Percentiles rank a stretch among this genome's conserved stretches.
These are phyloP conservation scores for Chloroclysta siterata DNA, from an alignment of 2,888 invertebrate species.

Conservation along the genomic window DNA sequence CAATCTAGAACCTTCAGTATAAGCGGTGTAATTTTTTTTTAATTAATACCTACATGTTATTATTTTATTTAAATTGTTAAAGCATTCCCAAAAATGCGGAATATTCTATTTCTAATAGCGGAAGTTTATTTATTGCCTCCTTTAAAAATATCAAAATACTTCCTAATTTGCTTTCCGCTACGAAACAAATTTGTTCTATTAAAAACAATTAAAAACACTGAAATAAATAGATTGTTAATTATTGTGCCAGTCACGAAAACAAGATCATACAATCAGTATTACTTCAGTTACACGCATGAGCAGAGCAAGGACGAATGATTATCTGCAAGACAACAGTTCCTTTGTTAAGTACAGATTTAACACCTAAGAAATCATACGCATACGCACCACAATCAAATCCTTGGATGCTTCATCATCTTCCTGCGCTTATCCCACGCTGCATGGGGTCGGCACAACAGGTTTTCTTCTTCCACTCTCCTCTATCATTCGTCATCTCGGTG, in stretches of 20 bases:
- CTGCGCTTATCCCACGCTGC: too few species aligned
- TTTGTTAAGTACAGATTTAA: constrained; percentile 29
- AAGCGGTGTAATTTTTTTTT: too few species aligned
- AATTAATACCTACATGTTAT: too few species aligned
- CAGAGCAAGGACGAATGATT: constrained; percentile 26
- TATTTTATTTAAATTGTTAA: too few species aligned
- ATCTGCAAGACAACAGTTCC: constrained; percentile 19
- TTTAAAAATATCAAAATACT: background rate
- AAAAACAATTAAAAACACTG: constrained; percentile 12
- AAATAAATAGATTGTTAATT: constrained; percentile 20
- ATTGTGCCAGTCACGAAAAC: constrained; percentile 19
- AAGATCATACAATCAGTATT: constrained; percentile 15
- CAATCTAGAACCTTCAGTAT: too few species aligned
- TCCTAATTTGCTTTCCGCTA: constrained; percentile 12
- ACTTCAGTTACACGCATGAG: constrained; percentile 28
- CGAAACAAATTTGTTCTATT: constrained; percentile 9
- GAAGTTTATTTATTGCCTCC: background rate
- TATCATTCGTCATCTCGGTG: too few species aligned
- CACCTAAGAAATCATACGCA: constrained; percentile 17
- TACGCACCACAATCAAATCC: background rate
- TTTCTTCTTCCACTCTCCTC: too few species aligned
- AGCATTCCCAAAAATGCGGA: background rate
- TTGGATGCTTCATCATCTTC: too few species aligned
- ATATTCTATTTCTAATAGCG: constrained; percentile 7
- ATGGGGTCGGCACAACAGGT: too few species aligned